A percentile compares a stretch with the other conserved stretches of the same genome.
Conservation (phyloP, 1,140 invertebrate genomes). For the Trichogramma pretiosum region DNA sequence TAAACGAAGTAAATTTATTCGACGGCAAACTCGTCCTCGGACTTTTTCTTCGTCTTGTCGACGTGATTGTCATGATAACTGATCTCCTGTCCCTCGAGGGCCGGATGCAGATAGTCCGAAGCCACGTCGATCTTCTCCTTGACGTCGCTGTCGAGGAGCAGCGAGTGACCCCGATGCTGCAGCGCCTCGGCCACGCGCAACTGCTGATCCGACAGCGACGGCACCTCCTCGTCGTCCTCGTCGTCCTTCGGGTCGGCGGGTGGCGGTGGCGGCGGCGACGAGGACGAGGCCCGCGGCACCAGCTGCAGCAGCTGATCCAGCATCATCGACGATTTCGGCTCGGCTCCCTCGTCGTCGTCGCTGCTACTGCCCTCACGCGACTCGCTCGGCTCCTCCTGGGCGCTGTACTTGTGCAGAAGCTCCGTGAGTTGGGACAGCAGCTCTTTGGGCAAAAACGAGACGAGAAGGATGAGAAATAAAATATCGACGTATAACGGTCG, state of each 20-base stretch:
- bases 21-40: no score
- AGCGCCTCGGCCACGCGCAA: constrained; percentile 25
- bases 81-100: constrained; percentile 45
- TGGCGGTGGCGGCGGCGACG: background rate
- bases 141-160: constrained; percentile 38
- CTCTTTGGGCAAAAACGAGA: no score
- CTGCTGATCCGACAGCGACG: constrained; percentile 24
- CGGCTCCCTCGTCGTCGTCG: background rate
- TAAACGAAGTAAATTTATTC: no score
- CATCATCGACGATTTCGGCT: background rate
- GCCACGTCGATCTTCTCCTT: constrained; percentile 46
- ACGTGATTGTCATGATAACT: constrained; percentile 44
- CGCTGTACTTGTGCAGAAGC: constrained; percentile 32
- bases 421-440: constrained; percentile 33
- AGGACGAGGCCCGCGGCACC: background rate
- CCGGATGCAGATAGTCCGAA: constrained; percentile 45
- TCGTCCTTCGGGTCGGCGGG: constrained; percentile 15
- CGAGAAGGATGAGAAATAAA: no score
- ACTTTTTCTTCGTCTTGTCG: constrained; percentile 41
- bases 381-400: constrained; percentile 13
- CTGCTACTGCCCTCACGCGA: background rate
- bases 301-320: background rate
- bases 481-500: no score
- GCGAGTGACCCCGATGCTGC: constrained; percentile 38
- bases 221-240: constrained; percentile 21